phyloP scores from a whole-genome alignment of 2,888 invertebrate genomes.

The Galeopsomyia nigrocyanea region DNA sequence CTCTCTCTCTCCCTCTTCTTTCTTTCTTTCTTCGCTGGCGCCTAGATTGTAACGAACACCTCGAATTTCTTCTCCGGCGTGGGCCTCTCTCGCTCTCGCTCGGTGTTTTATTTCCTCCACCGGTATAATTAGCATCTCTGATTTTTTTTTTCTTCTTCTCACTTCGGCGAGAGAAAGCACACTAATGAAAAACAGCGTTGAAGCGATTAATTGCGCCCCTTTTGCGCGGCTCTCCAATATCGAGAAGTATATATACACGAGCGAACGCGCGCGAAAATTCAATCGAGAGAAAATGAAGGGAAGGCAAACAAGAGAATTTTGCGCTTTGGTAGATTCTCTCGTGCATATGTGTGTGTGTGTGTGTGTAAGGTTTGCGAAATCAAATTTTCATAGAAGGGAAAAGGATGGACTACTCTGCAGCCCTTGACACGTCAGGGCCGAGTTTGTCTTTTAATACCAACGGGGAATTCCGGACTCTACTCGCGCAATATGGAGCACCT shows the following conservation, averaged over 20 bases:
- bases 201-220: slow-evolving; percentile 24
- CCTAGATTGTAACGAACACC: too few species aligned
- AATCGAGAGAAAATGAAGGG: too few species aligned
- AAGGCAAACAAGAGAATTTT: too few species aligned
- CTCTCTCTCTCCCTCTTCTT: too few species aligned
- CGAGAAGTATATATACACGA: slow-evolving; percentile 1
- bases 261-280: slow-evolving; percentile 10
- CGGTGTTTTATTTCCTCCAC: slow-evolving; percentile 14
- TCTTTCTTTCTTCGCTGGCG: too few species aligned
- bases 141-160: not conserved
- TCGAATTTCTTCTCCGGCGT: not conserved
- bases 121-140: slow-evolving; percentile 17
- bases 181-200: not conserved
- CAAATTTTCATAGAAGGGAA: slow-evolving; percentile 6
- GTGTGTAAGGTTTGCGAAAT: slow-evolving; percentile 6
- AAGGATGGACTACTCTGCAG: not conserved
- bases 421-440: not conserved
- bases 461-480: not conserved
- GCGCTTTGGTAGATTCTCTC: too few species aligned
- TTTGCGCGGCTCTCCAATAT: slow-evolving; percentile 3
- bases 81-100: not conserved
- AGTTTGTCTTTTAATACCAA: slow-evolving; percentile 26
- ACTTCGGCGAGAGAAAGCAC: not conserved
- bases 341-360: not conserved
- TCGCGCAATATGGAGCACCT: too few species aligned